Base-by-base conservation (phyloP, 2,888 invertebrate species). In the Syritta pipiens region DNA sequence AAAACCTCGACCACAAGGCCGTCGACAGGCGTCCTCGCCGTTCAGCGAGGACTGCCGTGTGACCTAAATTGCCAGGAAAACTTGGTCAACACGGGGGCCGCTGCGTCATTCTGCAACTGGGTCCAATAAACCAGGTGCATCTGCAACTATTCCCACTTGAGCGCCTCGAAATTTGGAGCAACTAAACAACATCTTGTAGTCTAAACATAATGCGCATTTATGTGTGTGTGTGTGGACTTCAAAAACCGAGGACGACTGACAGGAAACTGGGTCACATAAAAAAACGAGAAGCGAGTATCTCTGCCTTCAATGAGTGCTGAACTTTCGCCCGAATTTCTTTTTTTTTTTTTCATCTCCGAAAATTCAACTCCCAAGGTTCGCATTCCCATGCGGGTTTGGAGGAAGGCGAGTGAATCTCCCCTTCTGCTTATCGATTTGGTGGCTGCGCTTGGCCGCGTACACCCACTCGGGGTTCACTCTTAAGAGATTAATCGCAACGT, bases 291-390 rank as follows among this genome's bases (percentile, higher is more conserved):
- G n/a, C n/a, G n/a, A n/a, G n/a, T n/a, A n/a, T n/a, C n/a, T 28
- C 1, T 28, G n/a, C 0, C 7, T 24, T 9, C 32, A 14, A 57
- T 49, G 30, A 17, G 48, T 55, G 55, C 24, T 57, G 49, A 57
- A 72, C 32, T 69, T 69, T n/a, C 44, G 7, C 49, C 30, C 40
- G 65, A 53, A 51, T 71, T n/a, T n/a, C n/a, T n/a, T n/a, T n/a
- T n/a, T n/a, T n/a, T n/a, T n/a, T 77, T 77, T 77, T 76, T 63
- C 71, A 65, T 71, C 59, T 77, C 53, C 62, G 59, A 71, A 71
- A 65, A 71, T n/a, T 76, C 62, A 19, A 48, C 44, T 17, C 49
- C 53, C 19, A 68, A 17, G 37, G 32, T 49, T 57, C 24, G 19
- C 1, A 22, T 9, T 7, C 3, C 4, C 9, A 6, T 30, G 9